Evolutionary conservation across 1,140 invertebrate species (phyloP), one percentile per base, ranked within the genome.

Genomic region (Tenebrio molitor): DNA sequence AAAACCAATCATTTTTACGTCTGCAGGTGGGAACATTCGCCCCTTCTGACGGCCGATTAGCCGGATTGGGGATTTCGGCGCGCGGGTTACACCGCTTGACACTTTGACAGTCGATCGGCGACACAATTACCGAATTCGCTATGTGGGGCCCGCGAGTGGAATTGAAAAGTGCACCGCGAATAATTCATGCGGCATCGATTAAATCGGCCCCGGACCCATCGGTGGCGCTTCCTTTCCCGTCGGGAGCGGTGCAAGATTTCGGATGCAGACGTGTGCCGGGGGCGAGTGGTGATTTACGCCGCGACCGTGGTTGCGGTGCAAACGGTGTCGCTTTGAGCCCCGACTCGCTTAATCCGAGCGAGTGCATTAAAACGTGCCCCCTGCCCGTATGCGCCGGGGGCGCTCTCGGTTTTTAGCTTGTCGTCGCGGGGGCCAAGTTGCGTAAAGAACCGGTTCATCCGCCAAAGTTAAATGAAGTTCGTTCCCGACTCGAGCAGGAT

Each of bases 381-480:
- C 50, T 3, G 12, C 21, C 12, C 21, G 50, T 6, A 33, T 58
- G 15, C n/a, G 19, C 44, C 7, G 17, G 19, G 10, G 29, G 10
- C n/a, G 36, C 12, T 39, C 4, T 39, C n/a, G n/a, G 3, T 29
- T 29, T 29, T 29, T 29, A 29, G 3, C 25, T 29, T 29, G 25
- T n/a, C n/a, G n/a, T n/a, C n/a, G n/a, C n/a, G n/a, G 44, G 23
- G 3, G 25, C 25, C 7, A 44, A 29, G 21, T 58, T 58, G 50
- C 50, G 50, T 58, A 58, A 58, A 58, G 50, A 58, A 58, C 21
- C 50, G 23, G 50, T 58, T 58, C 50, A 58, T 58, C 23, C 50
- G 50, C 21, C 50, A 58, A 58, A 58, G 50, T 58, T 58, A 58
- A 58, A 58, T 58, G 50, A 58, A 58, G 50, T 58, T 58, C 50